Evolutionary conservation across 2,888 invertebrate species (phyloP), one percentile per base, ranked within the genome.

Genomic region (Heliconius aoede): DNA sequence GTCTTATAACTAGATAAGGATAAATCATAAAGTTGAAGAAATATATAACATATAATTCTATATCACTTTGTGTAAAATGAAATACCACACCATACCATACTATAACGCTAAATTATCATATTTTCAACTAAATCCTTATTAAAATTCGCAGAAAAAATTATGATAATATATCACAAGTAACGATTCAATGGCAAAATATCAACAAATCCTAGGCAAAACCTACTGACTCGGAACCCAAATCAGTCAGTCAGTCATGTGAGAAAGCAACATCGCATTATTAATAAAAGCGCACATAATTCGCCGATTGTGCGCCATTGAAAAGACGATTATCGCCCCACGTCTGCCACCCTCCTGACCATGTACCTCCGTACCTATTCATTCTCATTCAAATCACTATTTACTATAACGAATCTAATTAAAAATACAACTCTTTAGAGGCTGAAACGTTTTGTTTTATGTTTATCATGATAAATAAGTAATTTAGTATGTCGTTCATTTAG

Each of bases 221-320:
- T 72, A 78, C 78, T 79, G 81, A 81, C 80, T 80, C 79, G 79
- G 75, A 76, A 76, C 36, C 76, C 21, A 55, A 77, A 61, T 68
- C 80, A 74, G 55, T 55, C 55, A 55, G 76, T 78, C 55, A n/a
- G 76, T 78, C 81, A 81, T 81, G 81, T 77, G 83, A 79, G 74
- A 81, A 79, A 80, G 78, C 79, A 76, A 79, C 82, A 79, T 80
- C 81, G 80, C 83, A 85, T 86, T 86, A 88, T 88, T 88, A 90
- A 91, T 88, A 91, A 89, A 90, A 89, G 91, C 90, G 89, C 86
- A 86, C 83, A 85, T 89, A 89, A 90, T 87, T 84, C 87, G 80
- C 68, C 82, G 82, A 84, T 83, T 84, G 84, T 84, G 82, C 81
- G 82, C 82, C 83, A 82, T 82, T 83, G 83, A 82, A 84, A 84